phyloP scores from a whole-genome alignment of 2,888 invertebrate genomes.

The Amphiduros pacificus region DNA sequence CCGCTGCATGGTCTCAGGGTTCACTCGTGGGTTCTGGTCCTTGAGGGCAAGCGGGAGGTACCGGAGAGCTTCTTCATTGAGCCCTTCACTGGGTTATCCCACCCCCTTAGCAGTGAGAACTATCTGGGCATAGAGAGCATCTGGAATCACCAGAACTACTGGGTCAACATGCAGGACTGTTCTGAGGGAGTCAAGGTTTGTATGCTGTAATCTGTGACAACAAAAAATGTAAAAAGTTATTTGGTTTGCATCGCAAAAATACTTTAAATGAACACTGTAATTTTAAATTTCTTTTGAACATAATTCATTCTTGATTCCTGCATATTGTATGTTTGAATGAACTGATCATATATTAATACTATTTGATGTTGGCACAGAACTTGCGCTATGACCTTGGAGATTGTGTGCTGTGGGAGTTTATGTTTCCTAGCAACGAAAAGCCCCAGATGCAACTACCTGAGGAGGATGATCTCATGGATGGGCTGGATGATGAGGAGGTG shows the following conservation, averaged over 20 bases:
- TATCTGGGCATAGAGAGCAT: conserved; percentile 81
- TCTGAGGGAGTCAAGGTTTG: conserved; percentile 55
- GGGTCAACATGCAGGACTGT: conserved; percentile 62
- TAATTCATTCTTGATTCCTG: no score
- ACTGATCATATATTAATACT: no score
- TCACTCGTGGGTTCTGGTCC: conserved; percentile 82
- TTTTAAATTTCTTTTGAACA: no score
- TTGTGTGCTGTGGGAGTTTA: conserved; percentile 58
- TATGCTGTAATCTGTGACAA: neutral
- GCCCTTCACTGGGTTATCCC: conserved; percentile 75
- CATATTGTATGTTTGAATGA: no score
- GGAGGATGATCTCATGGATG: conserved; percentile 41
- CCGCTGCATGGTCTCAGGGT: conserved; percentile 61
- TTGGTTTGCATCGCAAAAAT: neutral
- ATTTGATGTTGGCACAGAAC: conserved; percentile 32
- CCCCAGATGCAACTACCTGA: conserved; percentile 52
- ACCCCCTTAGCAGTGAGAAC: conserved; percentile 64
- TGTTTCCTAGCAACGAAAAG: conserved; percentile 58
- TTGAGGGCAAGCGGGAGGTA: conserved; percentile 67
- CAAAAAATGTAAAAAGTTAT: neutral
- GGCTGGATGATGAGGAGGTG: conserved; percentile 50
- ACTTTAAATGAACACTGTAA: no score
- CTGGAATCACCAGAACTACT: conserved; percentile 82
- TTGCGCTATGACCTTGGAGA: conserved; percentile 57
- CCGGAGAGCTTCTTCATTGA: conserved; percentile 78